These are phyloP conservation scores for Zophobas morio DNA, from an alignment of 1,140 invertebrate species.

Conservation along the genomic window DNA sequence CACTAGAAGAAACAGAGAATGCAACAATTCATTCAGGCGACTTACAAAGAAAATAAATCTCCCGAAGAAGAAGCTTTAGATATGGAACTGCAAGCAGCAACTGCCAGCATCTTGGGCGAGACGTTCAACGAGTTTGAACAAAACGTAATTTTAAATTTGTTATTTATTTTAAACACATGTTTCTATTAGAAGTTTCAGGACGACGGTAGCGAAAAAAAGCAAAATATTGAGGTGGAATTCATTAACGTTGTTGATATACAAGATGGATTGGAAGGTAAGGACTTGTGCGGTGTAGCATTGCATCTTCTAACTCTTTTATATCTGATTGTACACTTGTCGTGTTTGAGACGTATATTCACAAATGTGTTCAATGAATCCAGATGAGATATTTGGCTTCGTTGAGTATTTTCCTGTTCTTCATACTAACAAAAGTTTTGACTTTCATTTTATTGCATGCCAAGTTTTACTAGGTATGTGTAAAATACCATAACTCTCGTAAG, in stretches of 20 bases:
- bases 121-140: slow-evolving; percentile 30
- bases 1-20: slow-evolving; percentile 60
- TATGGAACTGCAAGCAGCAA: slow-evolving; percentile 65
- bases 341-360: neutral
- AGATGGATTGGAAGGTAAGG: slow-evolving; percentile 62
- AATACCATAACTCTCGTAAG: slow-evolving; percentile 5
- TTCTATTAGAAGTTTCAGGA: slow-evolving; percentile 27
- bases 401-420: neutral
- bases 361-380: slow-evolving; percentile 19
- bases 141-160: slow-evolving; percentile 20
- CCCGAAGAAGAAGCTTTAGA: slow-evolving; percentile 58
- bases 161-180: neutral
- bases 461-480: slow-evolving; percentile 55
- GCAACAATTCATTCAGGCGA: slow-evolving; percentile 62
- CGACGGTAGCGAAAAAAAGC: slow-evolving; percentile 38
- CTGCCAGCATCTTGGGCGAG: slow-evolving; percentile 64
- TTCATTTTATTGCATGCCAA: slow-evolving; percentile 44
- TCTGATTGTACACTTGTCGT: neutral
- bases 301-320: neutral
- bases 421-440: slow-evolving; percentile 49
- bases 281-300: neutral
- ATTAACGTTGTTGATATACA: slow-evolving; percentile 63
- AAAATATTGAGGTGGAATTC: slow-evolving; percentile 61
- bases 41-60: slow-evolving; percentile 52
- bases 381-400: slow-evolving; percentile 22